Conservation (phyloP, 1,140 invertebrate species). For the Melipona quadrifasciata region DNA sequence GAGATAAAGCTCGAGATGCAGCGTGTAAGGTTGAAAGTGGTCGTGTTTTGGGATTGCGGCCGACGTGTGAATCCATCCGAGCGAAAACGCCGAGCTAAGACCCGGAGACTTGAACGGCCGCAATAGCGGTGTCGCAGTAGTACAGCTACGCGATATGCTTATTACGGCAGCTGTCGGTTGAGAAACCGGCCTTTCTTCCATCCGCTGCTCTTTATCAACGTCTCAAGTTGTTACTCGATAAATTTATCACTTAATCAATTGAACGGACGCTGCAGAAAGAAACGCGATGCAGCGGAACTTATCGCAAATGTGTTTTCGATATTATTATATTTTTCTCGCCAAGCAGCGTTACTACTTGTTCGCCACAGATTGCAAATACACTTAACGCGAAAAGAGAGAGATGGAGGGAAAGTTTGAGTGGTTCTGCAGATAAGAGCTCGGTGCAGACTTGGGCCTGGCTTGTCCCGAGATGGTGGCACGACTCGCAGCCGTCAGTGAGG, state of each 20-base stretch:
- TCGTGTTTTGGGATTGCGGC: not conserved
- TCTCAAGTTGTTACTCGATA: not conserved
- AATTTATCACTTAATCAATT: not conserved
- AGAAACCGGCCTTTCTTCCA: not conserved
- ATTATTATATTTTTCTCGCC: no score
- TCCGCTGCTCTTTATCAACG: not conserved
- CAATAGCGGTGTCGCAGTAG: not conserved
- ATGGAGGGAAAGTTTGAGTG: not conserved
- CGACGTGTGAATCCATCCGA: not conserved
- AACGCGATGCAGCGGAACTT: not conserved
- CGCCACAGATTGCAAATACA: no score
- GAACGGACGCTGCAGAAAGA: not conserved
- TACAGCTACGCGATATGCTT: not conserved
- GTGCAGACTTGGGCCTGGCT: not conserved
- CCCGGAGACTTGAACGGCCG: not conserved
- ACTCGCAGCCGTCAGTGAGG: constrained; percentile 35
- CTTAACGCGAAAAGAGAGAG: not conserved
- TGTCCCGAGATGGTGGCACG: constrained; percentile 9
- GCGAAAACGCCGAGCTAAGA: not conserved
- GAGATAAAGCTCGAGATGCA: not conserved
- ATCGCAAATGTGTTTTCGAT: not conserved
- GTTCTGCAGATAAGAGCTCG: no score
- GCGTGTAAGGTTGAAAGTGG: not conserved
- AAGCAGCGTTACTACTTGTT: no score
- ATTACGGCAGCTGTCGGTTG: not conserved